phyloP scores from a whole-genome alignment of 2,888 invertebrate species.

The Papilio protenor region DNA sequence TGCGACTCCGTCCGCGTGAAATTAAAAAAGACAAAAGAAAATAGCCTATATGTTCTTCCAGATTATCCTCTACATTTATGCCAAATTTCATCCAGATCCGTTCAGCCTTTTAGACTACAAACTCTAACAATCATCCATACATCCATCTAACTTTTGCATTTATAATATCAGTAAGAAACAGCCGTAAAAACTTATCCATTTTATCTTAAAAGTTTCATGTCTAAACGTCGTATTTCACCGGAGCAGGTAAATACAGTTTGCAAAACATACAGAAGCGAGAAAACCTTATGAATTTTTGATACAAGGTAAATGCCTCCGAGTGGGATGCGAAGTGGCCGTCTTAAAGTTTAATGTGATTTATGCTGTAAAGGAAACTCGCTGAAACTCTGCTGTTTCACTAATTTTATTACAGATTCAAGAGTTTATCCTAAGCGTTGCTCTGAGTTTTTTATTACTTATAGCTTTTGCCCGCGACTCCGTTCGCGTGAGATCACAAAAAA shows the following conservation, averaged over 20 bases:
- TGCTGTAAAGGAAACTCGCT: background rate
- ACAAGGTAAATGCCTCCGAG: conserved; percentile 28
- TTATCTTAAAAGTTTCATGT: conserved; percentile 7
- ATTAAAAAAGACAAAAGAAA: no score
- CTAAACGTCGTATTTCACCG: background rate
- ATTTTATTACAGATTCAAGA: background rate
- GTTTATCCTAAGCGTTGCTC: background rate
- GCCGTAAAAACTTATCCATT: conserved; percentile 7
- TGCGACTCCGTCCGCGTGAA: no score
- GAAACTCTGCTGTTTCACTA: conserved; percentile 5
- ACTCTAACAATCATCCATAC: no score
- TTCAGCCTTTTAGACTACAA: no score
- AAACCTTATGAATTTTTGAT: conserved; percentile 32
- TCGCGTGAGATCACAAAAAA: no score
- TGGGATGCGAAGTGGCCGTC: conserved; percentile 20
- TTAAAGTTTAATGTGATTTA: conserved; percentile 28
- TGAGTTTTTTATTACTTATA: background rate
- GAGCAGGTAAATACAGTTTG: conserved; percentile 22
- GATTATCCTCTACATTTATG: no score
- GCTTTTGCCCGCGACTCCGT: no score
- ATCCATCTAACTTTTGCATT: background rate
- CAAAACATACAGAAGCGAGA: background rate
- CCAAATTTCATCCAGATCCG: no score
- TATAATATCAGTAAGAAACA: background rate
- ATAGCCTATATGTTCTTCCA: no score